Evolutionary conservation across 2,888 invertebrate genomes (phyloP).

Genomic region (Argyresthia goedartella): DNA sequence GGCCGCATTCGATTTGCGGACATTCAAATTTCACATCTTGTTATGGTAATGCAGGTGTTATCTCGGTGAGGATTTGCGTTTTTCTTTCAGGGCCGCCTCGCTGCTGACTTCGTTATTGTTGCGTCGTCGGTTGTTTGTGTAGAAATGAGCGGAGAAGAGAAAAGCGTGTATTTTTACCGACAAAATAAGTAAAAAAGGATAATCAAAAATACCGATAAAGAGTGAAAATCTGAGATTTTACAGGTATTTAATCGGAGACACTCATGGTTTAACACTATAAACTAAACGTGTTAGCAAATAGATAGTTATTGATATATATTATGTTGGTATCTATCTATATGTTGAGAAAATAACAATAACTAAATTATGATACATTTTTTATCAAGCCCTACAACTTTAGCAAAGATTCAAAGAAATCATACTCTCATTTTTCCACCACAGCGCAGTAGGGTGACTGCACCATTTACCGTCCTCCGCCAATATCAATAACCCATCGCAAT

Average conservation of each 20-base stretch:
- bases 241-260: too few species aligned
- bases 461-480: conserved; percentile 23
- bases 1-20: conserved; percentile 60
- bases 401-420: not conserved
- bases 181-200: too few species aligned
- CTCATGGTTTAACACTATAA: too few species aligned
- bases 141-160: not conserved
- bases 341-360: too few species aligned
- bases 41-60: conserved; percentile 68
- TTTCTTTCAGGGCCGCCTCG: conserved; percentile 11
- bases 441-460: conserved; percentile 10
- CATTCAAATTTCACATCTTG: conserved; percentile 68
- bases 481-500: conserved; percentile 64
- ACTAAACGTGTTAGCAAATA: too few species aligned
- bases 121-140: not conserved
- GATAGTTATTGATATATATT: too few species aligned
- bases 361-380: too few species aligned
- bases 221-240: too few species aligned
- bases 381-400: too few species aligned
- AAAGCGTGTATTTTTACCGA: too few species aligned
- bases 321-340: too few species aligned
- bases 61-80: conserved; percentile 38
- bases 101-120: conserved; percentile 15
- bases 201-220: too few species aligned
- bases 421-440: conserved; percentile 6